Base-by-base conservation (phyloP, 2,888 invertebrate genomes). In the Drosophila nr. perissopoda region DNA sequence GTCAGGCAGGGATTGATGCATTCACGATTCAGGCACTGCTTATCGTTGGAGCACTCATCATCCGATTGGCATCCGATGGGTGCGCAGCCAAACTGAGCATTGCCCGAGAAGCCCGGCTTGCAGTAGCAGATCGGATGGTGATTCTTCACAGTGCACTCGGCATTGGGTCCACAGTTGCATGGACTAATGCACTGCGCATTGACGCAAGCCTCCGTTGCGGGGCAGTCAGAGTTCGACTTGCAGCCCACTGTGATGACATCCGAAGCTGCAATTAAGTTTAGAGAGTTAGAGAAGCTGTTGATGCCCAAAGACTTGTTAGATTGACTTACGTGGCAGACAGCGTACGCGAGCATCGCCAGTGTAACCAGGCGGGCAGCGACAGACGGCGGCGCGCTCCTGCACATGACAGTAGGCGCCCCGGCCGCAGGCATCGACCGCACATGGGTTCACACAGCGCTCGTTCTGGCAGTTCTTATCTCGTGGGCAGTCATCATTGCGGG, bases 61-160 rank as follows among this genome's bases (percentile, higher is more conserved):
- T 98, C 97, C 29, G 96, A 95, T 91, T 96, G 95, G 92, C 98
- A 98, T 60, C 96, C 97, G 89, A 97, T 94, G 94, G 96, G 96
- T 33, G 94, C 94, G 90, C 98, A 98, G 58, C 96, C 97, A 64
- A 94, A 94, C 93, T 97, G 97, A 27, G 97, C 97, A 93, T 97
- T 97, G 90, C 98, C 98, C 48, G 97, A 97, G 92, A 95, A 97
- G 58, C 97, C 97, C 42, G 96, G 95, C 88, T 95, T 95, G 92
- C 98, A 98, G 86, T 95, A 96, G 92, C 98, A 98, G 21, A 96
- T 96, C 21, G 98, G 97, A 93, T 97, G 97, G 91, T 98, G 98
- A 92, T 97, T 95, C 61, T 95, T 94, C 16, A 98, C 97, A 70
- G 94, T 94, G 91, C 98, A 98, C 82, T 97, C 96, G 7, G 98